A percentile compares a stretch with the other conserved stretches of the same genome.
Conservation (phyloP, 1,140 invertebrate genomes). For the Drosophila azteca region DNA sequence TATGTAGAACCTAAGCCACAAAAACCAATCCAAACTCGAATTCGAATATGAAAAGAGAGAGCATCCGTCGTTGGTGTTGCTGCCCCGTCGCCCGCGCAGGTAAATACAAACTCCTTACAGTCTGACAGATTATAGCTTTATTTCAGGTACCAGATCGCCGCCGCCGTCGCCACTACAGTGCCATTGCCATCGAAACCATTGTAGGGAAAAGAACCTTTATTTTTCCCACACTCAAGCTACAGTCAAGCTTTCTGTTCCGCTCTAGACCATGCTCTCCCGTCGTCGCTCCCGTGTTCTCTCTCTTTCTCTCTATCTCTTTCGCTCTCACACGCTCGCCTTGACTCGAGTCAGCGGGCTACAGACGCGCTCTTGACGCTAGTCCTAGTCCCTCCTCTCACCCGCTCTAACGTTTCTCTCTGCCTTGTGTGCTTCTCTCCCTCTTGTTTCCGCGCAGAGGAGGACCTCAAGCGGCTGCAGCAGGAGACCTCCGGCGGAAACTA, state of each 20-base stretch:
- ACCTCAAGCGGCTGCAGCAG: slow-evolving; percentile 93
- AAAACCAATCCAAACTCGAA: slow-evolving; percentile 16
- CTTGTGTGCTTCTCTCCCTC: slow-evolving; percentile 58
- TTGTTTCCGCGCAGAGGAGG: slow-evolving; percentile 89
- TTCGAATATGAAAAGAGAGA: no score
- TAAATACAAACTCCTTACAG: slow-evolving; percentile 54
- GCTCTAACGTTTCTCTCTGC: slow-evolving; percentile 30
- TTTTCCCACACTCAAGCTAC: neutral
- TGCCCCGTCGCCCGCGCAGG: slow-evolving; percentile 44
- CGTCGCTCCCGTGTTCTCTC: slow-evolving; percentile 6
- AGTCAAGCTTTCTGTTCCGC: neutral
- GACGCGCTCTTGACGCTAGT: neutral
- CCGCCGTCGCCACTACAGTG: neutral
- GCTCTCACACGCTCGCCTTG: neutral
- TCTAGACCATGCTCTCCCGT: neutral
- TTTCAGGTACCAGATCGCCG: slow-evolving; percentile 33
- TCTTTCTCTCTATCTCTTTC: slow-evolving; percentile 3
- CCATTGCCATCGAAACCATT: no score
- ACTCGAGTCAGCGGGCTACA: neutral
- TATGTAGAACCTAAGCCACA: slow-evolving; percentile 8
- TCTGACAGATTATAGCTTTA: slow-evolving; percentile 51
- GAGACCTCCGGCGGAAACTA: slow-evolving; percentile 85
- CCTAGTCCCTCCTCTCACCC: slow-evolving; percentile 2
- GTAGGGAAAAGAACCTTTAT: neutral
- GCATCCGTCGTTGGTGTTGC: no score